A percentile compares a stretch with the other conserved stretches of the same genome.
These are phyloP conservation scores for Cepphus grylle DNA, from an alignment of 2,113 vertebrate species.

Conservation along the genomic window DNA sequence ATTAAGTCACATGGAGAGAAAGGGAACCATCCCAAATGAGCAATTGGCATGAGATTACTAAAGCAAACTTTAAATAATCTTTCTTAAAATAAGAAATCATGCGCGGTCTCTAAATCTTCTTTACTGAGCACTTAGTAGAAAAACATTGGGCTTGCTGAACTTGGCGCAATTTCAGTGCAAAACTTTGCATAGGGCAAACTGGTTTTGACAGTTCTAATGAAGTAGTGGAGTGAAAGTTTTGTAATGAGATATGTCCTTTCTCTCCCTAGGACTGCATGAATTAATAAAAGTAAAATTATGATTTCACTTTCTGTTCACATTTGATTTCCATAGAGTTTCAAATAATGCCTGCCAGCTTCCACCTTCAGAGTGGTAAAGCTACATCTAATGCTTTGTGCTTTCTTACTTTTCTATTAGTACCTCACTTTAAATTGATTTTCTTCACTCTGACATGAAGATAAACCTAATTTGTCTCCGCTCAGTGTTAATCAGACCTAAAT, in stretches of 20 bases:
- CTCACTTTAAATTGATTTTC: neutral
- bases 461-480: neutral
- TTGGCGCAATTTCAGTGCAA: constrained; percentile 16
- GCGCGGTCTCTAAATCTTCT: neutral
- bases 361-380: neutral
- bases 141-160: neutral
- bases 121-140: constrained; percentile 24
- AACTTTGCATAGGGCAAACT: neutral
- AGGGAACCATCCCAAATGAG: constrained; percentile 22
- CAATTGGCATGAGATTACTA: constrained; percentile 7
- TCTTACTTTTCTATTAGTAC: neutral
- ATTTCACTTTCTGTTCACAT: neutral
- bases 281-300: neutral
- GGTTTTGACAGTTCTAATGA: neutral
- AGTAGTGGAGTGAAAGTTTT: neutral
- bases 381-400: neutral
- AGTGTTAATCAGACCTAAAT: neutral
- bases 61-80: constrained; percentile 15
- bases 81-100: constrained; percentile 2
- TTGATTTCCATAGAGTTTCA: neutral
- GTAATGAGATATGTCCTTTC: neutral
- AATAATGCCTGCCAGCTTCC: neutral
- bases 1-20: neutral
- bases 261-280: neutral
- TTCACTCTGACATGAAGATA: neutral